phyloP scores from a whole-genome alignment of 2,888 invertebrate genomes.

The Heliconius ismenius region DNA sequence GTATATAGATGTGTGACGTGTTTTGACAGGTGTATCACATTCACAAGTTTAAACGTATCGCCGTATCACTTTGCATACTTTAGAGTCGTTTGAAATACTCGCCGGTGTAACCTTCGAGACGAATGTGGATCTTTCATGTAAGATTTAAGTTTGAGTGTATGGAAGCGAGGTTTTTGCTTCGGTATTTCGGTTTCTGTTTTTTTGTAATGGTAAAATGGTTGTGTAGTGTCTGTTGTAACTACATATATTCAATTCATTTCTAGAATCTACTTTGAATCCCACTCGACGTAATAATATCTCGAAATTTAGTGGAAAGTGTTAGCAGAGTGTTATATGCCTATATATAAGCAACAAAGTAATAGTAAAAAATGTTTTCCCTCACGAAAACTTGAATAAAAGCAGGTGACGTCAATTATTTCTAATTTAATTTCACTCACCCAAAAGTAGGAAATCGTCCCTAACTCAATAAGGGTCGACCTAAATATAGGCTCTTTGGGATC shows the following conservation, averaged over 20 bases:
- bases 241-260: neutral
- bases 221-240: neutral
- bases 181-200: neutral
- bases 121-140: constrained; percentile 1
- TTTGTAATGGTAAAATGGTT: no score
- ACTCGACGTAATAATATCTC: neutral
- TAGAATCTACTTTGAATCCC: neutral
- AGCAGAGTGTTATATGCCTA: no score
- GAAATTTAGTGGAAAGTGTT: no score
- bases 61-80: constrained; percentile 22
- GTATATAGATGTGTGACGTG: neutral
- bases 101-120: neutral
- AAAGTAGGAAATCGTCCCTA: constrained; percentile 17
- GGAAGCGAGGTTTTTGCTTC: neutral
- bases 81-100: constrained; percentile 17
- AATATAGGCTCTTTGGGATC: constrained; percentile 9
- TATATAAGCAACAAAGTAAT: neutral
- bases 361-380: neutral
- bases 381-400: neutral
- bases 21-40: constrained; percentile 23
- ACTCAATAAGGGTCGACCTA: constrained; percentile 23
- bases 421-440: constrained; percentile 18
- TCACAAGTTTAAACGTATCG: constrained; percentile 12
- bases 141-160: constrained; percentile 4
- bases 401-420: constrained; percentile 18